Evolutionary conservation across 2,797 vertebrate genomes (phyloP), one percentile per base, ranked within the genome.

Genomic region (Mormyrus hasselquistii): DNA sequence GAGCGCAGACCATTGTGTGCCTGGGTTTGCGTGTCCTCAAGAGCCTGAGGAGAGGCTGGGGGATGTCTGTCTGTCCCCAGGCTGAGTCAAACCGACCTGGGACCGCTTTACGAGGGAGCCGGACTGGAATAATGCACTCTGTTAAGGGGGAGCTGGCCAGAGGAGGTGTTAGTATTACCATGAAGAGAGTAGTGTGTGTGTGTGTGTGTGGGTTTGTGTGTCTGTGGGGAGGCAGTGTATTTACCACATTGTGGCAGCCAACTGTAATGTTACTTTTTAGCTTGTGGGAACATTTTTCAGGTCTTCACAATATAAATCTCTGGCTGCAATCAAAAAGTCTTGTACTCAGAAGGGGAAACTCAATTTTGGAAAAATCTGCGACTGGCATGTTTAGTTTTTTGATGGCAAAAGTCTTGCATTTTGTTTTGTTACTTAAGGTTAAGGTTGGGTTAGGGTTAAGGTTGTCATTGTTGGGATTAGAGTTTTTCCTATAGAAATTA

Each of bases 41-140:
- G 93, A 95, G 94, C 93, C 93, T 0, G 88, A 92, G 93, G 94
- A 90, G 93, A 90, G 90, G 90, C 88, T 87, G 93, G 93, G 95
- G 93, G 95, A 94, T 94, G 93, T 90, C 92, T 92, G 93, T 93
- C 95, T 95, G 94, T 95, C 93, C 90, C n/a, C 49, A 76, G 82
- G 10, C 86, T 10, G 73, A 90, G 49, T 38, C 19, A 83, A 49
- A 34, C 10, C 29, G 41, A 22, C 49, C 9, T 62, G n/a, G 50
- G 49, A 52, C 12, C 3, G 1, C 14, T 22, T 82, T 57, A 53
- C 25, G 69, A 85, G 86, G 49, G 59, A 47, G 55, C 73, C 25
- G 19, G 52, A 52, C 16, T 82, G 90, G 92, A 95, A 95, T 95
- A 95, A 95, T 94, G 93, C 93, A 94, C 79, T 93, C 93, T 93